phyloP scores from a whole-genome alignment of 2,888 invertebrate species.

The Pterobdella sp. region DNA sequence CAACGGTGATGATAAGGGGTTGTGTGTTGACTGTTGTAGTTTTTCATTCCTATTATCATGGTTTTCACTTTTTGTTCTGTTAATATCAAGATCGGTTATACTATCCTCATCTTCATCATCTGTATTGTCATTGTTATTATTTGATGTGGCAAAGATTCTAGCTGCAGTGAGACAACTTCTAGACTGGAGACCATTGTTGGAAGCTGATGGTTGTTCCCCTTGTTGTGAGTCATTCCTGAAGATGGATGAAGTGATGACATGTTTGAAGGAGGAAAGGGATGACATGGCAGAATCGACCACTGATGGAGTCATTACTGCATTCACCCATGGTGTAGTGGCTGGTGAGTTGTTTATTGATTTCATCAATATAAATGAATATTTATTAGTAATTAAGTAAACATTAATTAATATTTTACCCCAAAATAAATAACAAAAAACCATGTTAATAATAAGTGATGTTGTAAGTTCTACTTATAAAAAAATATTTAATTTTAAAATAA shows the following conservation, averaged over 20 bases:
- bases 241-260: background rate
- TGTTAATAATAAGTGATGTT: no score
- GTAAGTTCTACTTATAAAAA: no score
- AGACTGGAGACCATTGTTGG: no score
- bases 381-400: no score
- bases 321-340: background rate
- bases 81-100: background rate
- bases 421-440: no score
- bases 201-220: no score
- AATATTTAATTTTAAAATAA: no score
- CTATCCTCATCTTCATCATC: background rate
- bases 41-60: background rate
- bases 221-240: background rate
- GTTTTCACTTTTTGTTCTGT: background rate
- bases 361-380: no score
- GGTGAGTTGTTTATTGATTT: background rate
- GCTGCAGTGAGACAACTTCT: no score
- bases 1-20: background rate
- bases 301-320: background rate
- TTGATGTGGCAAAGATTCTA: background rate
- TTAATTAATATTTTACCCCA: no score
- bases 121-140: background rate
- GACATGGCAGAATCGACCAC: background rate
- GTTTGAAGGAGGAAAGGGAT: background rate
- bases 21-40: background rate